Evolutionary conservation across 92 coral and sea anemone species (phyloP).

Genomic region (Montipora capitata): DNA sequence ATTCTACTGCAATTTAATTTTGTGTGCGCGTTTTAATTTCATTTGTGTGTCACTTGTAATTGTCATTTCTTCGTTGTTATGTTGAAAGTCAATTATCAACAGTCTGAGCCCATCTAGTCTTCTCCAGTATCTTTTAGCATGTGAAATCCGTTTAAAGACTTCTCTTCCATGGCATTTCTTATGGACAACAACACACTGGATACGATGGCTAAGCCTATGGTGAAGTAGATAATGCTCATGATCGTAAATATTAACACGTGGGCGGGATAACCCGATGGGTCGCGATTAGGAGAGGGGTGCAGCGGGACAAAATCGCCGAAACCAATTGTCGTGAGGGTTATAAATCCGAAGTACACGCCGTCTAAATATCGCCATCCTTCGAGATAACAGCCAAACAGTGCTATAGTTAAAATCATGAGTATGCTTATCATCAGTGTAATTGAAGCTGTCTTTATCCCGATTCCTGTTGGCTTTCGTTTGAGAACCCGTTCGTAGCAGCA

Average conservation of each 20-base stretch:
- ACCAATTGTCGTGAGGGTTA: conserved; percentile 98
- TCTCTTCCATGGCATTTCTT: conserved; percentile 96
- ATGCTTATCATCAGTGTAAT: conserved; percentile 80
- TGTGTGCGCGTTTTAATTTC: too few relatives aligned
- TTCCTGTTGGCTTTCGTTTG: conserved; percentile 68
- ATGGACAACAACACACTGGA: conserved; percentile 94
- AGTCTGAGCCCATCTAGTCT: conserved; percentile 41
- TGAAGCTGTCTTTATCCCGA: conserved; percentile 80
- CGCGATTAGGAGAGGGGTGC: conserved; percentile 94
- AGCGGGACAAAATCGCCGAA: conserved; percentile 99
- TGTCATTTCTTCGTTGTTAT: too few relatives aligned
- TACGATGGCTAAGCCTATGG: conserved; percentile 95
- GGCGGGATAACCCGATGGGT: conserved; percentile 87
- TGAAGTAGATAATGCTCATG: conserved; percentile 93
- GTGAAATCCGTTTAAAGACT: conserved; percentile 91
- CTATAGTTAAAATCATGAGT: conserved; percentile 90
- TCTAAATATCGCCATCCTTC: conserved; percentile 97
- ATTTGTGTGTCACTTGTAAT: too few relatives aligned
- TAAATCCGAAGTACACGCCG: conserved; percentile 96
- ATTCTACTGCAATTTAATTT: too few relatives aligned
- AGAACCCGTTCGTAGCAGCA: conserved; percentile 75
- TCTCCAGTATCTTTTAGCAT: conserved; percentile 82
- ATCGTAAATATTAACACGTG: conserved; percentile 93
- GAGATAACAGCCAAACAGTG: conserved; percentile 84
- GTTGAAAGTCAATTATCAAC: too few relatives aligned